Conservation (phyloP, 2,888 invertebrate genomes). For the Plutella xylostella region DNA sequence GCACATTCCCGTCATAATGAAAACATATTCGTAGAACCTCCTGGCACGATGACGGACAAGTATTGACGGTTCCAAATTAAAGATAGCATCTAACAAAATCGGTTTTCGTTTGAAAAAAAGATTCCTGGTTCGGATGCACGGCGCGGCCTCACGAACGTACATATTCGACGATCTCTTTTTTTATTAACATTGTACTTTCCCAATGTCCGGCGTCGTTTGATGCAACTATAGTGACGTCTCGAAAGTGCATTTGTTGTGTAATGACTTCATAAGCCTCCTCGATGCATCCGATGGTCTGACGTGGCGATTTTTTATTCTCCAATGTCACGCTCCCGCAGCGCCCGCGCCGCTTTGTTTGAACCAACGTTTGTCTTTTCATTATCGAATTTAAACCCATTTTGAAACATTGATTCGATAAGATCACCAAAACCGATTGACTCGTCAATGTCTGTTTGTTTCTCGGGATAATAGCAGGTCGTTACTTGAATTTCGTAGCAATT, state of each 20-base stretch:
- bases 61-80: constrained; percentile 38
- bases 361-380: constrained; percentile 45
- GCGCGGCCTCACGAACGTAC: background rate
- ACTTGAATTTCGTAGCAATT: background rate
- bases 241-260: constrained; percentile 42
- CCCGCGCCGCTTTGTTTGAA: constrained; percentile 35
- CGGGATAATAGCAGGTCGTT: constrained; percentile 2
- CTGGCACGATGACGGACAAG: constrained; percentile 32
- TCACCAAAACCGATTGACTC: constrained; percentile 42
- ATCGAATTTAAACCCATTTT: constrained; percentile 40
- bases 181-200: constrained; percentile 3
- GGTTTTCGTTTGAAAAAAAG: constrained; percentile 7
- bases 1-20: constrained; percentile 36
- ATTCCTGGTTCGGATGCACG: background rate
- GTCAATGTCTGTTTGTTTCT: constrained; percentile 19
- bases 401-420: constrained; percentile 55
- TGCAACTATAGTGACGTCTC: constrained; percentile 28
- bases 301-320: constrained; percentile 32
- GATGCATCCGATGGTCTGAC: constrained; percentile 44
- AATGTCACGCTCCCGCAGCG: too few species aligned
- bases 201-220: constrained; percentile 22
- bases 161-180: background rate
- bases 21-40: constrained; percentile 17
- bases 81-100: constrained; percentile 37
- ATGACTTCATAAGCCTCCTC: constrained; percentile 44